Base-by-base conservation (phyloP, 2,888 invertebrate species). In the Callinectes sapidus region DNA sequence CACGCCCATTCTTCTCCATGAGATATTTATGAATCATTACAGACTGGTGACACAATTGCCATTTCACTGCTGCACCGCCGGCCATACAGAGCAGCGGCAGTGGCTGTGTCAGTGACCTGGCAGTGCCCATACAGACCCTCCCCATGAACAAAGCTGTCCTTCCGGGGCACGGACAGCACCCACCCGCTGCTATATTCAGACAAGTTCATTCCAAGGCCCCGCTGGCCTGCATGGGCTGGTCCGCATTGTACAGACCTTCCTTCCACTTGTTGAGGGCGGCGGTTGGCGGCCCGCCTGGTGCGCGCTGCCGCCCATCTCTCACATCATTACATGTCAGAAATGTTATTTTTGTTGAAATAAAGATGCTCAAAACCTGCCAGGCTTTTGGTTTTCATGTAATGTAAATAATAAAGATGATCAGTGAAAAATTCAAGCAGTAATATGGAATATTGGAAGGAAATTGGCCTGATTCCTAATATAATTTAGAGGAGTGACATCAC, bases 271-370 rank as follows among this genome's bases (percentile, higher is more conserved):
- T 93, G 93, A 90, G 91, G 93, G 91, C 87, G 91, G 91, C 89
- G 91, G 61, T 87, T 91, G 86, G 92, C 28, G 85, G 87, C 87
- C 77, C 90, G 90, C 90, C 93, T 71, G 61, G 91, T 23, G 61
- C 61, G 14, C 93, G 55, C 91, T 88, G 91, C 91, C 90, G 92
- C 92, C 92, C 92, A 91, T 87, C 93, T 91, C 90, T 91, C 93
- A 91, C 93, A 93, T 93, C 93, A 93, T 92, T 93, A 93, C 88
- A 93, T 93, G 93, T 93, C 93, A 93, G 91, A 93, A 93, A 93
- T 93, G 93, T 93, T 93, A 93, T 93, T 93, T 93, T 93, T 93
- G 93, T 93, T 93, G 93, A 93, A 93, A 91, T 93, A 93, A 93
- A 93, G 89, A 91, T 93, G 93, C 93, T 93, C 93, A 93, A 93